Evolutionary conservation across 2,888 invertebrate genomes (phyloP), one percentile per base, ranked within the genome.

Genomic region (Siphlonurus alternatus): DNA sequence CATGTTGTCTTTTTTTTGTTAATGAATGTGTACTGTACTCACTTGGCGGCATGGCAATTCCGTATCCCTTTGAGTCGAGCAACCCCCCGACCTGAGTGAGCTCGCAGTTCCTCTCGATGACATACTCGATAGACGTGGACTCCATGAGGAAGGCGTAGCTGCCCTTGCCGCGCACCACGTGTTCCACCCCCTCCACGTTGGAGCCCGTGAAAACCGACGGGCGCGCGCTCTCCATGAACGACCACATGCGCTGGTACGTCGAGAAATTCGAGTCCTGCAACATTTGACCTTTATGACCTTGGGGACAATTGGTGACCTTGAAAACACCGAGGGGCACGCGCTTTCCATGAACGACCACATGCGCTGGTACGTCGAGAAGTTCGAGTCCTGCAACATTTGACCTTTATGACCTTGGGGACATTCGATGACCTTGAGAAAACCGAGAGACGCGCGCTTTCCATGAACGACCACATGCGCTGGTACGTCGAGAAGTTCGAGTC

Each of bases 61-160:
- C 96, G 72, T 96, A 96, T 71, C 95, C 94, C 75, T 96, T 96
- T 10, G 89, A 91, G 75, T 96, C 95, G 61, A 96, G 80, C 79
- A 93, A 85, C 1, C 92, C 89, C 0, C 96, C 96, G 23, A 96
- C 88, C 80, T 93, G 91, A 56, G 89, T 89, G 67, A 95, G 82
- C 67, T 93, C 90, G 72, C 96, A 96, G 72, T 92, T 87, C 67
- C 93, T 80, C 74, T 94, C 90, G 61, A 92, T 88, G 53, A 88
- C 88, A 73, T 97, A 99, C 74, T 99, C 98, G 68, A 99, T 93
- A 23, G 92, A 89, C 0, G 96, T 93, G 0, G 94, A 96, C 76
- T 99, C 99, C 93, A 98, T 96, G 25, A 99, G 81, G 74, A 93
- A 98, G 1, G 98, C 99, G 74, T 97, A 99, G 61, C 86, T 84